phyloP scores from a whole-genome alignment of 2,113 vertebrate genomes.

The Xiphophorus couchianus region DNA sequence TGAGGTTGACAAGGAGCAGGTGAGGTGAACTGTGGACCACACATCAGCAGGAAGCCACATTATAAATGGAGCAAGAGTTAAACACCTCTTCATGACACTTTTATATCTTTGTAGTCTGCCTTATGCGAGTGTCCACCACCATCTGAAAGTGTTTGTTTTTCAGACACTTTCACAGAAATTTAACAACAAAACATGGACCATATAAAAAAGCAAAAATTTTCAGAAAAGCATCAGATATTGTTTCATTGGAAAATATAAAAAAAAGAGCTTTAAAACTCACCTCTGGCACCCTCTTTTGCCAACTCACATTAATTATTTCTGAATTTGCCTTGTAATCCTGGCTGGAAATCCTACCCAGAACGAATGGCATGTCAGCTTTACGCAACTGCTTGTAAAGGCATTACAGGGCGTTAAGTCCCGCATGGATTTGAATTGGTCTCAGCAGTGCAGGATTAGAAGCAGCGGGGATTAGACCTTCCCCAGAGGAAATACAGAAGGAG shows the following conservation, averaged over 20 bases:
- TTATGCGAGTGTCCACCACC: conserved; percentile 9
- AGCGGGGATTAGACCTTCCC: conserved; percentile 83
- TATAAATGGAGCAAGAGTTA: conserved; percentile 62
- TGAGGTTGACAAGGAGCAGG: conserved; percentile 31
- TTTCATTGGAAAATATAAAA: conserved; percentile 36
- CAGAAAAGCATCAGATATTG: conserved; percentile 32
- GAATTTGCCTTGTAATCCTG: conserved; percentile 84
- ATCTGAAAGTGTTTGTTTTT: conserved; percentile 3
- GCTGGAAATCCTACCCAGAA: conserved; percentile 80
- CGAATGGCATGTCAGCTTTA: conserved; percentile 84
- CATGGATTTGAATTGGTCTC: conserved; percentile 80
- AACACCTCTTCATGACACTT: conserved; percentile 53
- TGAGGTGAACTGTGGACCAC: conserved; percentile 44
- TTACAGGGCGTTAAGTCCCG: conserved; percentile 82
- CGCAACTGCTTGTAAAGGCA: conserved; percentile 82
- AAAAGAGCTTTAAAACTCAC: conserved; percentile 23
- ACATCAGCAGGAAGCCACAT: conserved; percentile 19
- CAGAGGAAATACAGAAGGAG: conserved; percentile 44
- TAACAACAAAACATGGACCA: not conserved
- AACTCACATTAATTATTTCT: conserved; percentile 83
- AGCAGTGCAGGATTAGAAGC: conserved; percentile 84
- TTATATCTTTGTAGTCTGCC: conserved; percentile 44
- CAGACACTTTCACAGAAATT: not conserved
- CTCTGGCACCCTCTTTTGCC: conserved; percentile 52
- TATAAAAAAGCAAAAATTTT: conserved; percentile 11